Percentiles rank a stretch among this genome's conserved stretches.
Evolutionary conservation across 2,113 vertebrate species (phyloP).

Genomic region (Alethe castanea): DNA sequence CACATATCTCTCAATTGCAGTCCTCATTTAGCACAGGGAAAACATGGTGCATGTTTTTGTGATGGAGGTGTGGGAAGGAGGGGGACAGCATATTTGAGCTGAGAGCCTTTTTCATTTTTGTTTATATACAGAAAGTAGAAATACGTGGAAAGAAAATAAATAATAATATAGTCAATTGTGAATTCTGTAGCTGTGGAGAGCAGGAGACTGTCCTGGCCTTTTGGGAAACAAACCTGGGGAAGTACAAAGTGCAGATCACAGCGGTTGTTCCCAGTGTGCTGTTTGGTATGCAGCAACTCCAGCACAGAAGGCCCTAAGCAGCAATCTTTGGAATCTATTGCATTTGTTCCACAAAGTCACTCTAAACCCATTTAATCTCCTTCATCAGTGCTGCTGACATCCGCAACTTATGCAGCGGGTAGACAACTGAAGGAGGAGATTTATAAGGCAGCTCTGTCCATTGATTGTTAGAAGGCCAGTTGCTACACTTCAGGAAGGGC

Average conservation of each 20-base stretch:
- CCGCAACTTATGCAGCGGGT: not conserved
- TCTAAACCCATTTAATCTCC: conserved; percentile 55
- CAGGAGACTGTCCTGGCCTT: not conserved
- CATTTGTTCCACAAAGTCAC: conserved; percentile 53
- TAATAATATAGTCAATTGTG: not conserved
- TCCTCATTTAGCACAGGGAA: not conserved
- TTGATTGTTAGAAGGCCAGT: not conserved
- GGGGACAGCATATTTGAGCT: not conserved
- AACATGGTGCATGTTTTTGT: not conserved
- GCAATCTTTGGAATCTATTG: conserved; percentile 30
- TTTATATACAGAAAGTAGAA: not conserved
- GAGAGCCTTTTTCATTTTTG: not conserved
- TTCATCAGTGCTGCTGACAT: conserved; percentile 26
- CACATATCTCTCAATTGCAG: not conserved
- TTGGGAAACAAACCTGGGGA: not conserved
- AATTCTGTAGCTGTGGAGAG: not conserved
- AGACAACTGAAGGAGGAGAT: conserved; percentile 6
- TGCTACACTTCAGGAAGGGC: not conserved
- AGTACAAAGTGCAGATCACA: not conserved
- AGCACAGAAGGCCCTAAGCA: not conserved
- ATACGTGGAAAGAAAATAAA: not conserved
- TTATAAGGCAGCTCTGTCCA: not conserved
- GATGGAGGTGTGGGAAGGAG: not conserved
- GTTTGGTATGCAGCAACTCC: not conserved
- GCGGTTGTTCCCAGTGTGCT: not conserved